These are phyloP conservation scores for Chloromyia formosa DNA, from an alignment of 2,888 invertebrate species.

Conservation along the genomic window DNA sequence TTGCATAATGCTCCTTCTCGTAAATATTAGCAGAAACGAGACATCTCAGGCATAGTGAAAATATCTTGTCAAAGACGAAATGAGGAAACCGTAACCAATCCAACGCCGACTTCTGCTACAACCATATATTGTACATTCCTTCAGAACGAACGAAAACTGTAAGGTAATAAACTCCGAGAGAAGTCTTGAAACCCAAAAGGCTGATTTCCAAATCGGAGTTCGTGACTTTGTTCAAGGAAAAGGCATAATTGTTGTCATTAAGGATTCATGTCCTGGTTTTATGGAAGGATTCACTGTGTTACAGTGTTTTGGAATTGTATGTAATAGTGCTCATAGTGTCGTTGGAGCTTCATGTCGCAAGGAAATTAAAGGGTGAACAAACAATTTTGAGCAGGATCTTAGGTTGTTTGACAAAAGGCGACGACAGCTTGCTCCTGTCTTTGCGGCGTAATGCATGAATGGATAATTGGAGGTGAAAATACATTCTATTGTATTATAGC, in stretches of 20 bases:
- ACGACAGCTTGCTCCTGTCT: neutral
- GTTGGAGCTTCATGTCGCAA: constrained; percentile 2
- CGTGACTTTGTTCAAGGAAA: constrained; percentile 31
- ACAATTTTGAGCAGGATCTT: constrained; percentile 17
- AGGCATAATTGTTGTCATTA: constrained; percentile 49
- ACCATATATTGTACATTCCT: no score
- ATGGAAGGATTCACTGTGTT: constrained; percentile 40
- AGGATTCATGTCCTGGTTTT: constrained; percentile 50
- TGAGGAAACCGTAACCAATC: constrained; percentile 32
- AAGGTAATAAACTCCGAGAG: constrained; percentile 7
- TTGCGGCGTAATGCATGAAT: neutral
- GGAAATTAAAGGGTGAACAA: constrained; percentile 34
- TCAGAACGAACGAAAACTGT: neutral
- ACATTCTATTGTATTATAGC: no score
- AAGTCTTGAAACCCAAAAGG: neutral
- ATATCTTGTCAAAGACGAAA: constrained; percentile 24
- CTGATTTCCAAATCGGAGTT: neutral
- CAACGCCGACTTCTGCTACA: neutral
- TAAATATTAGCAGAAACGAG: constrained; percentile 27
- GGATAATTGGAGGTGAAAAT: neutral
- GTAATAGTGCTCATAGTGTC: neutral
- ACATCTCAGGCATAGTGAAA: neutral
- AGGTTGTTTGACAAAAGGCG: constrained; percentile 4
- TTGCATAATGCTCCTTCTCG: constrained; percentile 39
- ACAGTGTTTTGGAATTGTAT: constrained; percentile 5